Evolutionary conservation across 2,888 invertebrate species (phyloP).

Genomic region (Frankliniella intonsa): DNA sequence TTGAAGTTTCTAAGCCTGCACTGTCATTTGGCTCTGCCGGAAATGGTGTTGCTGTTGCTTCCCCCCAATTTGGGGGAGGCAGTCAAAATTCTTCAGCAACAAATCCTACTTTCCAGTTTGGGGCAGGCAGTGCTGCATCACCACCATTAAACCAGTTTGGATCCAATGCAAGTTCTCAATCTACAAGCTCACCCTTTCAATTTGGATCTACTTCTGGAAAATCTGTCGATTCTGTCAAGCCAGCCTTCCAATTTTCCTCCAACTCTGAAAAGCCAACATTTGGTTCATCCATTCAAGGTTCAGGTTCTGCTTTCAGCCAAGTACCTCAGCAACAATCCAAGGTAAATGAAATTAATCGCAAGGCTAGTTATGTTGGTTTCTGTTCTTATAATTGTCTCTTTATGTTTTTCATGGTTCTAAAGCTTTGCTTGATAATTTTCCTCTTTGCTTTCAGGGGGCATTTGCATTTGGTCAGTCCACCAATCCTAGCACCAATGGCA

Average conservation of each 20-base stretch:
- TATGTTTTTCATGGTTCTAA: background rate
- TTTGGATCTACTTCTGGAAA: background rate
- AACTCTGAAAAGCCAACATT: background rate
- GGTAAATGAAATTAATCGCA: background rate
- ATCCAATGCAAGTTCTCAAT: background rate
- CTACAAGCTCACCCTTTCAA: conserved; percentile 1
- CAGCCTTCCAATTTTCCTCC: background rate
- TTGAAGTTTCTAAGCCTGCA: background rate
- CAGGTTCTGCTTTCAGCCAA: background rate
- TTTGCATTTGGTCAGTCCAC: background rate
- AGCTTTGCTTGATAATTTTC: background rate
- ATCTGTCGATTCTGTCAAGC: background rate
- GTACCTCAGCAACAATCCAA: background rate
- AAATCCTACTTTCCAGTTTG: background rate
- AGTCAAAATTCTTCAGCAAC: background rate
- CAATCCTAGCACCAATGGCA: background rate
- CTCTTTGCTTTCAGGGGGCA: background rate
- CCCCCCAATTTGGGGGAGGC: background rate
- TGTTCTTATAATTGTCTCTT: no score
- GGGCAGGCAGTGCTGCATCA: no score
- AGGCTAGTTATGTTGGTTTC: no score
- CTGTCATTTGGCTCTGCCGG: background rate
- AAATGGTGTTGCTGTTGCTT: background rate
- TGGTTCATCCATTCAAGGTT: background rate
- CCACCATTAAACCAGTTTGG: background rate